phyloP scores from a whole-genome alignment of 30 jellyfish, hydroid and myxozoan genomes.

The Cassiopea andromeda region DNA sequence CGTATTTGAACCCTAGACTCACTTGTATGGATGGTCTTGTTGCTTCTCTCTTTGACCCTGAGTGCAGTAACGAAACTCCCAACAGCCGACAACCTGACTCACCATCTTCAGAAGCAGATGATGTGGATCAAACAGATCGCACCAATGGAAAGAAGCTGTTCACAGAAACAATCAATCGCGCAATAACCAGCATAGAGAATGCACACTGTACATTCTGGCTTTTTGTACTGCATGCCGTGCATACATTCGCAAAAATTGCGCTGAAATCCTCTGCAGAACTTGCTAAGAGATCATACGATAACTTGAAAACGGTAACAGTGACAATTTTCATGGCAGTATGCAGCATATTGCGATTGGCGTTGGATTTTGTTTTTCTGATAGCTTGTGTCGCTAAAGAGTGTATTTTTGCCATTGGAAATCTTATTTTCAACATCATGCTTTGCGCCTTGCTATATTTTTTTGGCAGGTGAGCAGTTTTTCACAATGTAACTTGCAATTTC shows the following conservation, averaged over 20 bases:
- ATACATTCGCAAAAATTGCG: neutral
- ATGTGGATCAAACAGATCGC: neutral
- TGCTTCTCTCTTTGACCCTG: neutral
- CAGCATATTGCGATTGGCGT: neutral
- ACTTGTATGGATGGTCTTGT: neutral
- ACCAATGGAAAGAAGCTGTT: neutral
- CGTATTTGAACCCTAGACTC: neutral
- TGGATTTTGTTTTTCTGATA: neutral
- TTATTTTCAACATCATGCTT: too few relatives aligned
- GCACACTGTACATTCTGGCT: neutral
- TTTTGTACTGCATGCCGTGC: neutral
- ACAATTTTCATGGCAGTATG: neutral
- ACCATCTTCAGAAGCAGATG: neutral
- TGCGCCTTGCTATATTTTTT: neutral
- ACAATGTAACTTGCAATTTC: neutral
- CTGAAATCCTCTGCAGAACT: neutral
- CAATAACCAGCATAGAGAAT: neutral
- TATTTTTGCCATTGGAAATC: neutral
- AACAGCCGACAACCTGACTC: neutral
- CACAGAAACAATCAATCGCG: neutral
- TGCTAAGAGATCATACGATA: neutral
- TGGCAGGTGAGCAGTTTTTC: neutral
- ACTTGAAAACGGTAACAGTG: neutral
- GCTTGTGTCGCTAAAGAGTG: neutral
- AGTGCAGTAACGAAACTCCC: neutral